Evolutionary conservation across 2,888 invertebrate species (phyloP).

Genomic region (Drosophila koepferae): DNA sequence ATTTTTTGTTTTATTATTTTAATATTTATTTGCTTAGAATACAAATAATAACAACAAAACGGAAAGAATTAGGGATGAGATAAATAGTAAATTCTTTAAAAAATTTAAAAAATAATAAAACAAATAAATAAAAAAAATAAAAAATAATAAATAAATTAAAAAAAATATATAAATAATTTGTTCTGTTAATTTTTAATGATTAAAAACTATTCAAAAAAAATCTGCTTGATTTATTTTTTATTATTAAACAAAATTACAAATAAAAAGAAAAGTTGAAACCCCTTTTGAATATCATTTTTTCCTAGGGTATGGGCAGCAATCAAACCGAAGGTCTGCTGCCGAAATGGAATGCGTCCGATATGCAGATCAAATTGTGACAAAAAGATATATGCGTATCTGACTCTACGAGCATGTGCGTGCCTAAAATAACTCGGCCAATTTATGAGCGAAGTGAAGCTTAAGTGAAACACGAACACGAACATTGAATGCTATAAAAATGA

Average conservation of each 20-base stretch:
- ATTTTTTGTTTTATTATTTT: no score
- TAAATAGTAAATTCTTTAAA: no score
- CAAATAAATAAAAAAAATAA: no score
- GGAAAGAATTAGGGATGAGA: no score
- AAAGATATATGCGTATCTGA: constrained; percentile 22
- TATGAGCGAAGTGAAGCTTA: constrained; percentile 59
- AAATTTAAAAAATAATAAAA: no score
- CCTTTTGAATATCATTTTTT: background rate
- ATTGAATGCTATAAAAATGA: constrained; percentile 55
- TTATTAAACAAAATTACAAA: background rate
- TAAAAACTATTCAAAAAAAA: no score
- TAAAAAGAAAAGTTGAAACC: background rate
- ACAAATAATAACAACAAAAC: no score
- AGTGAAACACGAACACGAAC: constrained; percentile 63
- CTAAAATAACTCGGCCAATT: constrained; percentile 65
- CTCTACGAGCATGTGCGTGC: constrained; percentile 57
- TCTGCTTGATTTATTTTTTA: no score
- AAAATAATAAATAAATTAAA: no score
- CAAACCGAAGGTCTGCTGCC: constrained; percentile 14
- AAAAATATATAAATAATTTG: no score
- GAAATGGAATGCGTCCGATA: constrained; percentile 48
- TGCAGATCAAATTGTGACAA: constrained; percentile 65
- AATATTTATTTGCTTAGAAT: no score
- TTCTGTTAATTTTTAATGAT: no score
- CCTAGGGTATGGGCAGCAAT: constrained; percentile 16